Evolutionary conservation across 2,797 vertebrate genomes (phyloP).

Genomic region (Onychomys leucogaster): DNA sequence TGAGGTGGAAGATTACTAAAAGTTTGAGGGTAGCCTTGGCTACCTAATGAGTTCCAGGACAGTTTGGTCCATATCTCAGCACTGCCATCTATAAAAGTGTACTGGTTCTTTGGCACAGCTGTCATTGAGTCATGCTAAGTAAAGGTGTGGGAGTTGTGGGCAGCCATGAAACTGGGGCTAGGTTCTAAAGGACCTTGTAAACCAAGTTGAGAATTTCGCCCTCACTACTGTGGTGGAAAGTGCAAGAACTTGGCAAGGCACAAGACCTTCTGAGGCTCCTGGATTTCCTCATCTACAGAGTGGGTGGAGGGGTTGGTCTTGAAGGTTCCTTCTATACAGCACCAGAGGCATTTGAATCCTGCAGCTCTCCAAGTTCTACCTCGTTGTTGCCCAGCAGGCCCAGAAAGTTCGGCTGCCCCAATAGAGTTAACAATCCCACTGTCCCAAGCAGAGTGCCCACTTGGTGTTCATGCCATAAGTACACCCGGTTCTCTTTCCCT

Average conservation of each 20-base stretch:
- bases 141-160: not conserved
- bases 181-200: not conserved
- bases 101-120: not conserved
- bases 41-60: not conserved
- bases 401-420: not conserved
- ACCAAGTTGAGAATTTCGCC: constrained; percentile 5
- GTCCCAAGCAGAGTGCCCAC: not conserved
- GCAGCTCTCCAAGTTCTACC: not conserved
- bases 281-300: constrained; percentile 13
- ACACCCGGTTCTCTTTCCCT: accelerated
- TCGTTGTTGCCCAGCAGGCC: not conserved
- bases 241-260: not conserved
- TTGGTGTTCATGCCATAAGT: not conserved
- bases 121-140: not conserved
- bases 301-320: not conserved
- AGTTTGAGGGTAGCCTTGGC: not conserved
- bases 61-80: not conserved
- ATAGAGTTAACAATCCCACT: not conserved
- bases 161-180: not conserved
- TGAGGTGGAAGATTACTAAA: not conserved
- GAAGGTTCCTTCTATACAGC: not conserved
- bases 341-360: not conserved
- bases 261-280: not conserved
- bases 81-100: not conserved
- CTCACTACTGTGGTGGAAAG: not conserved